A percentile compares a stretch with the other conserved stretches of the same genome.
Evolutionary conservation across 1,140 invertebrate species (phyloP).

Genomic region (Rhyacophila brunnea): DNA sequence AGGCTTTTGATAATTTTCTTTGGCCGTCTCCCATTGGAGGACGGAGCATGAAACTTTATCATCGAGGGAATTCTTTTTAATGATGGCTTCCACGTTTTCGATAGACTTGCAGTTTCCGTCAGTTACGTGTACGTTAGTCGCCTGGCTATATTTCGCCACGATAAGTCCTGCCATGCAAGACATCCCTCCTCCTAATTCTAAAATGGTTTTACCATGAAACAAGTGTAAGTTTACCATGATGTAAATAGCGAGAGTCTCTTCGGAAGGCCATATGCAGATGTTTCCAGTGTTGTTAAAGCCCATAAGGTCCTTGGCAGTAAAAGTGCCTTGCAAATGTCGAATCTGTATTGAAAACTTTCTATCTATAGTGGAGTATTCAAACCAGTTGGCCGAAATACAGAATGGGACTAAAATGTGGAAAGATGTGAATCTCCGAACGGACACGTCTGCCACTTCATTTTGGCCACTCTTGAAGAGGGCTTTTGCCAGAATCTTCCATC

Average conservation of each 20-base stretch:
- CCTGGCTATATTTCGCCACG: constrained; percentile 65
- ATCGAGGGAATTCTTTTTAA: constrained; percentile 61
- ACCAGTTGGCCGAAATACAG: constrained; percentile 42
- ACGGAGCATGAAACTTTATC: constrained; percentile 42
- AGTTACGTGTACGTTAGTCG: constrained; percentile 64
- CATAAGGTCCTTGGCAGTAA: constrained; percentile 70
- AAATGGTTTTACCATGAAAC: constrained; percentile 66
- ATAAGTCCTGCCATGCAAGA: constrained; percentile 78
- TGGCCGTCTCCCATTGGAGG: constrained; percentile 52
- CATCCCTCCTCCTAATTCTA: constrained; percentile 85
- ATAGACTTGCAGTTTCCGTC: constrained; percentile 79
- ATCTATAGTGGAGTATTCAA: constrained; percentile 36
- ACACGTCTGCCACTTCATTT: constrained; percentile 48
- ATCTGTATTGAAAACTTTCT: constrained; percentile 16
- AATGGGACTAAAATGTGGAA: constrained; percentile 54
- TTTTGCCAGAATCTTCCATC: constrained; percentile 69
- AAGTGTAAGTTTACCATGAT: constrained; percentile 64
- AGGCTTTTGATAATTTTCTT: constrained; percentile 26
- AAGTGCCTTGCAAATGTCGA: constrained; percentile 57
- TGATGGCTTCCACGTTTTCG: constrained; percentile 68
- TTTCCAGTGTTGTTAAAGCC: constrained; percentile 93
- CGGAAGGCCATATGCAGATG: constrained; percentile 87
- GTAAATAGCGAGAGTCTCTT: constrained; percentile 79
- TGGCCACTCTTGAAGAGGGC: constrained; percentile 57
- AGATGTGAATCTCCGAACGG: constrained; percentile 57